A percentile compares a stretch with the other conserved stretches of the same genome.
phyloP scores from a whole-genome alignment of 2,888 invertebrate species.

The Cheilosia pagana region DNA sequence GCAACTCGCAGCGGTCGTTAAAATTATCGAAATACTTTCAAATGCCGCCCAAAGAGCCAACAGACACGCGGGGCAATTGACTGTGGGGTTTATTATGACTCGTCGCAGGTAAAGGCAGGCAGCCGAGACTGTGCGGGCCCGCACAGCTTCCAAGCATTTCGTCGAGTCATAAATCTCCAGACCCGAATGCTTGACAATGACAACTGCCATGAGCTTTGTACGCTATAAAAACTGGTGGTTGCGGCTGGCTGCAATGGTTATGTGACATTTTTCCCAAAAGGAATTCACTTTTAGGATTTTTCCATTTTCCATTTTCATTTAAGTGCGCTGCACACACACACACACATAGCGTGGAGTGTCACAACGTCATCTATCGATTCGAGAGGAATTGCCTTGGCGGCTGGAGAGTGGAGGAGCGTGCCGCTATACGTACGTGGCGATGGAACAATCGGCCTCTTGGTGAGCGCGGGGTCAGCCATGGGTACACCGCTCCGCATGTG shows the following conservation, averaged over 20 bases:
- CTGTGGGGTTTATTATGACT: conserved; percentile 67
- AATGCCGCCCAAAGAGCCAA: conserved; percentile 69
- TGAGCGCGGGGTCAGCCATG: conserved; percentile 48
- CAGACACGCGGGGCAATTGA: conserved; percentile 68
- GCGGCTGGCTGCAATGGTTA: conserved; percentile 38
- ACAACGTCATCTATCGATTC: conserved; percentile 46
- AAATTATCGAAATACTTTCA: conserved; percentile 74
- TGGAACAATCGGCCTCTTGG: conserved; percentile 25
- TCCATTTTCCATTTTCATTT: conserved; percentile 48
- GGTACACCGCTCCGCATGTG: conserved; percentile 46
- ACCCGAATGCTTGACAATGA: conserved; percentile 70
- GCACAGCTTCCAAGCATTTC: conserved; percentile 54
- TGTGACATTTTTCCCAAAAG: conserved; percentile 66
- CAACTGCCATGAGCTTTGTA: conserved; percentile 73
- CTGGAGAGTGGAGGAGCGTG: conserved; percentile 22
- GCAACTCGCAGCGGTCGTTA: conserved; percentile 48
- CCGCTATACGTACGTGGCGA: conserved; percentile 1
- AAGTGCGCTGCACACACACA: background rate
- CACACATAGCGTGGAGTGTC: conserved; percentile 17
- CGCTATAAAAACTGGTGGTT: conserved; percentile 44
- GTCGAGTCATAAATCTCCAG: conserved; percentile 71
- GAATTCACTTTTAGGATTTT: conserved; percentile 69
- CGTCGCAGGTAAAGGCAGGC: conserved; percentile 46
- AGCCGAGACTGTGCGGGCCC: conserved; percentile 37
- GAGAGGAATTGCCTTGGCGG: conserved; percentile 36